Base-by-base conservation (phyloP, 1,140 invertebrate species). In the Lethrus apterus region DNA sequence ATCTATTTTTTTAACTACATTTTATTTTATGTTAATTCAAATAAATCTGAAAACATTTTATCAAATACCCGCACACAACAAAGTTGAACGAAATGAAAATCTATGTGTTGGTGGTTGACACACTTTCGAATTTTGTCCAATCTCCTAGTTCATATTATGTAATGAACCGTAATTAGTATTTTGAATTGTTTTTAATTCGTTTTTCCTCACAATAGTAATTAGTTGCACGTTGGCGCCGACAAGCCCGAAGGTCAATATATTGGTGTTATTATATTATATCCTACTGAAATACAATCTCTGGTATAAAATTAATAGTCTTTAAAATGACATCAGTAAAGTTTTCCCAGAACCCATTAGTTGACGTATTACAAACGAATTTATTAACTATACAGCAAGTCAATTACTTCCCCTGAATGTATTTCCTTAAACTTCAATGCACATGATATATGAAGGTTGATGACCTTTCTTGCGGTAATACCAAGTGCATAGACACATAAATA, bases 71-170 rank as follows among this genome's bases (percentile, higher is more conserved):
- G 4, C 19, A 3, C n/a, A 34, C 15, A 17, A 17, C 15, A 11
- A 34, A 4, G 14, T 5, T 17, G 11, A 34, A 34, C 10, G 3
- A 14, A 14, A 34, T 34, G 15, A 14, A 34, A 8, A 34, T 34
- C 19, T 34, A 17, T 14, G 30, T n/a, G 30, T 34, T 34, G 32
- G 4, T 34, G 32, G 32, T 40, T n/a, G 45, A 40, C 45, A 46
- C 21, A 46, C 45, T 46, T 46, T 46, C 45, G 15, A 46, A 46
- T 46, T 46, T 46, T 46, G 45, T 35, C 36, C 38, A 24, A 17
- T 46, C 26, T 13, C 35, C 14, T 34, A 15, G 14, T 34, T 11
- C 10, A 34, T 14, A 11, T 14, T 17, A 34, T 17, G 15, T 34
- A 34, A 34, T 34, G 9, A 34, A 34, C n/a, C 30, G 19, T 14